phyloP scores from a whole-genome alignment of 1,140 invertebrate genomes.

The Ridgeia piscesae region DNA sequence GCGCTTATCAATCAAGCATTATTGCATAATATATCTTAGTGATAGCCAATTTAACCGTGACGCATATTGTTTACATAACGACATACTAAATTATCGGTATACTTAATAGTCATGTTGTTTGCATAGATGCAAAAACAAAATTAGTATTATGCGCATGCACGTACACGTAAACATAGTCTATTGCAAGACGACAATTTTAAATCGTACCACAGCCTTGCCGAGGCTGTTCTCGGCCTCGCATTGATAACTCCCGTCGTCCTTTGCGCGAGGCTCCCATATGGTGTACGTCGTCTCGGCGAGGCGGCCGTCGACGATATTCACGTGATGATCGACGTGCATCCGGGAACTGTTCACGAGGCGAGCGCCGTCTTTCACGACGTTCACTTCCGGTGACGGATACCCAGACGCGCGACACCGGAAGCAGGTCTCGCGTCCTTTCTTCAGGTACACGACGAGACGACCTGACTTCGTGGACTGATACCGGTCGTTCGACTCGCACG shows the following conservation, averaged over 20 bases:
- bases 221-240: background rate
- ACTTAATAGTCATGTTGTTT: no score
- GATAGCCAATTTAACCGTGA: no score
- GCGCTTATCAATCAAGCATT: no score
- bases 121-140: no score
- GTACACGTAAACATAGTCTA: background rate
- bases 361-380: background rate
- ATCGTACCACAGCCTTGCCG: background rate
- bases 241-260: background rate
- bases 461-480: background rate
- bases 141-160: no score
- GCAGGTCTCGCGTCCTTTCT: background rate
- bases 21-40: no score
- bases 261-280: background rate
- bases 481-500: background rate
- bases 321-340: background rate
- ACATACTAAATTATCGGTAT: no score
- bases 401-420: constrained; percentile 8
- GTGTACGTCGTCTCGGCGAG: background rate
- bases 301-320: background rate
- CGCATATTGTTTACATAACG: no score
- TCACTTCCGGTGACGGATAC: background rate
- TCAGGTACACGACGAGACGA: background rate
- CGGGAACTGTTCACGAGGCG: background rate
- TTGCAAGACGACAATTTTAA: constrained; percentile 1